Evolutionary conservation across 2,797 vertebrate genomes (phyloP), one percentile per base, ranked within the genome.

Genomic region (Paguma larvata): DNA sequence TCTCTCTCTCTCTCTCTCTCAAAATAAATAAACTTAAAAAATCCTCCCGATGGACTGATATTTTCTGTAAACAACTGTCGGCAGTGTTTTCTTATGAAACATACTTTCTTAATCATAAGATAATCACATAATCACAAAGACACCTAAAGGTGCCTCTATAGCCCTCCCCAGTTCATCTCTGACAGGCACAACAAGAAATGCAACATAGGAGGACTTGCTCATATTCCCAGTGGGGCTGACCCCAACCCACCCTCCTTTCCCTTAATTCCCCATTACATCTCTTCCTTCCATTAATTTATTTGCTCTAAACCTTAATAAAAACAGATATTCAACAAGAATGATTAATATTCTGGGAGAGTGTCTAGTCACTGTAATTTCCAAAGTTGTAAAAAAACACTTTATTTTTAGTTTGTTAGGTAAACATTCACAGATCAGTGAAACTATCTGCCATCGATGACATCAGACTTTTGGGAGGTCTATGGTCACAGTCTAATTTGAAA

Each of bases 391-490:
- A 96, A 86, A 59, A 46, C 12, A 73, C 34, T 79, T 83, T 89
- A 94, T 86, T 87, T 96, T 95, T 91, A 95, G 72, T 85, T 93
- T 94, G n/a, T 70, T 96, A 90, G 85, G 41, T 83, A 95, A 93
- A 59, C 77, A 94, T 87, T 95, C 73, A 89, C 46, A 95, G 79
- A 92, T 34, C 34, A 79, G 62, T 85, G 93, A 90, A 92, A 97
- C 96, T 41, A 89, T 88, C 85, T 87, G 70, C 73, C 85, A 94
- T 88, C 0, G 3, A 77, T 96, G 97, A 92, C 96, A 88, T 96
- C 97, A 97, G 96, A 92, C 79, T 80, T 96, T 94, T 48, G 94
- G 90, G 96, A 97, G 95, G 80, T 83, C 72, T 59, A 3, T 38
- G 85, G 82, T 73, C 82, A 75, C 34, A 90, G 87, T 56, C 44